Percentiles rank a stretch among this genome's conserved stretches.
Conservation (phyloP, 2,888 invertebrate genomes). For the Sarcophaga subvicina region DNA sequence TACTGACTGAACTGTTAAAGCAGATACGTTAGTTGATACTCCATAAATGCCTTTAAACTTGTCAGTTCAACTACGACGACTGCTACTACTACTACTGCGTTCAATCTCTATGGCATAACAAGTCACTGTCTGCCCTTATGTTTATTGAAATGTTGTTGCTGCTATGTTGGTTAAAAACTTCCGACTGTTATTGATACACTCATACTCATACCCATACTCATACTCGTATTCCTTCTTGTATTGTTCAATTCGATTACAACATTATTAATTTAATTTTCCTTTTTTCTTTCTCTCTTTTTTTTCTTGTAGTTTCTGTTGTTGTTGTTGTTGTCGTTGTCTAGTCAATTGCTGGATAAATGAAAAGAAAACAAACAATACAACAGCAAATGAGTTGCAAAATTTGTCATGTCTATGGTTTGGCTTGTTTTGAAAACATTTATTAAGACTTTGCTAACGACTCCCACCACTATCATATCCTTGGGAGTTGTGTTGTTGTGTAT, state of each 20-base stretch:
- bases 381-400: slow-evolving; percentile 61
- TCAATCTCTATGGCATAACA: background rate
- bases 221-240: too few relatives aligned
- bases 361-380: slow-evolving; percentile 41
- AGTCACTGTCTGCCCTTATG: background rate
- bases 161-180: background rate
- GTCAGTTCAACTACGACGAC: too few relatives aligned
- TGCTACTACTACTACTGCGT: too few relatives aligned
- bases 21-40: slow-evolving; percentile 20
- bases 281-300: background rate
- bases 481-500: background rate
- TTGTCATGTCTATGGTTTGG: slow-evolving; percentile 43
- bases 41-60: background rate
- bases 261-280: slow-evolving; percentile 58
- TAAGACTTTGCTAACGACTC: background rate
- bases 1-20: background rate
- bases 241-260: slow-evolving; percentile 55
- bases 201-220: background rate
- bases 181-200: slow-evolving; percentile 9
- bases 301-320: slow-evolving; percentile 12
- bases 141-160: background rate
- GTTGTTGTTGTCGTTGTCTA: slow-evolving; percentile 43
- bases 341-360: slow-evolving; percentile 56
- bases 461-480: background rate
- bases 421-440: background rate